A percentile compares a stretch with the other conserved stretches of the same genome.
These are phyloP conservation scores for Papilio polyxenes DNA, from an alignment of 1,140 invertebrate species.

Conservation along the genomic window DNA sequence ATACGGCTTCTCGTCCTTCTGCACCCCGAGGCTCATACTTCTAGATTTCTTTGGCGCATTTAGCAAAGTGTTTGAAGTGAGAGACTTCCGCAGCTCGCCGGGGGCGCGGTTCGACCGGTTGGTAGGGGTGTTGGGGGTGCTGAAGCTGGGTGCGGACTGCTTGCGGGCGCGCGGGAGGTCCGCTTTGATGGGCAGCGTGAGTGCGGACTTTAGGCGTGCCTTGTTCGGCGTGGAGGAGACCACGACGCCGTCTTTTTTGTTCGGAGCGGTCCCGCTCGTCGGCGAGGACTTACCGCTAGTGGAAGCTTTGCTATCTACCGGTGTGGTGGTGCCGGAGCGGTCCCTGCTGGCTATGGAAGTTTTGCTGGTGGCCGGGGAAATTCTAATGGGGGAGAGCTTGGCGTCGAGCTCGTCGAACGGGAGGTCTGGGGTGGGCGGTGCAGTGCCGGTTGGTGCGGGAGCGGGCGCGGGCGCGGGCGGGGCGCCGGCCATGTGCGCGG, in stretches of 20 bases:
- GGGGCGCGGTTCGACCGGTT: slow-evolving; percentile 61
- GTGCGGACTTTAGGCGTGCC: slow-evolving; percentile 51
- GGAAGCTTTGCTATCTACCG: slow-evolving; percentile 60
- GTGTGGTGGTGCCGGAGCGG: slow-evolving; percentile 49
- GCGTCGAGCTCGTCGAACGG: slow-evolving; percentile 24
- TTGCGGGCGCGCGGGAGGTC: slow-evolving; percentile 58
- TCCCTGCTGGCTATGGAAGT: slow-evolving; percentile 41
- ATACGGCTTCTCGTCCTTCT: slow-evolving; percentile 59
- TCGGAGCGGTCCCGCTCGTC: slow-evolving; percentile 45
- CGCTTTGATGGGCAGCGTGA: slow-evolving; percentile 63
- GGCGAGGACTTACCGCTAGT: slow-evolving; percentile 59
- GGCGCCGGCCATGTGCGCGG: slow-evolving; percentile 64
- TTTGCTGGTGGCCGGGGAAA: slow-evolving; percentile 50
- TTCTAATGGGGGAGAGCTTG: slow-evolving; percentile 26
- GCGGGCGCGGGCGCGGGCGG: slow-evolving; percentile 69
- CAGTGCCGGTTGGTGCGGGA: slow-evolving; percentile 43
- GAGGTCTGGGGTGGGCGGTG: neutral
- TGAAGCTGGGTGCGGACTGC: slow-evolving; percentile 71
- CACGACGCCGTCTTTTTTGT: slow-evolving; percentile 49
- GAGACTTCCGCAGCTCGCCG: slow-evolving; percentile 67
- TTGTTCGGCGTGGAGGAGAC: slow-evolving; percentile 59
- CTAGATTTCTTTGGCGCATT: slow-evolving; percentile 66
- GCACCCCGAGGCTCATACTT: slow-evolving; percentile 68
- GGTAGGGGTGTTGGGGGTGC: slow-evolving; percentile 68
- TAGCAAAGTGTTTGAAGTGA: slow-evolving; percentile 56